A percentile compares a stretch with the other conserved stretches of the same genome.
These are phyloP conservation scores for Megaptera novaeangliae DNA, from an alignment of 2,113 vertebrate species.

Conservation along the genomic window DNA sequence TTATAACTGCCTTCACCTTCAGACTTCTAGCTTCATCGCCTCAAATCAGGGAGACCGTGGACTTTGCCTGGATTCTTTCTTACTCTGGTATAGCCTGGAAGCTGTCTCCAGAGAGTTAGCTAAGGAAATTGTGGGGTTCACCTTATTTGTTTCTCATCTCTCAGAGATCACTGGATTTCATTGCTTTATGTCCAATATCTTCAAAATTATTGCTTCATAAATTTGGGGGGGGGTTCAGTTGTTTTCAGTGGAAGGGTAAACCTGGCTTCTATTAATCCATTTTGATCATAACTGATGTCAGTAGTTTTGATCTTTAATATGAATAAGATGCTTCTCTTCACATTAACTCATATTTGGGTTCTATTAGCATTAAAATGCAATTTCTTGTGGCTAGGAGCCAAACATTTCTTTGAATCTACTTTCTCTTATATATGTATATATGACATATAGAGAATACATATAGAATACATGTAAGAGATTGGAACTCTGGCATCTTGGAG, in stretches of 20 bases:
- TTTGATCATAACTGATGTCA: background rate
- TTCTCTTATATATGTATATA: background rate
- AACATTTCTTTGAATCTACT: background rate
- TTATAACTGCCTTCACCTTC: background rate
- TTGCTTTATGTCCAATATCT: background rate
- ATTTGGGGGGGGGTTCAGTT: background rate
- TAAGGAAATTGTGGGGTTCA: background rate
- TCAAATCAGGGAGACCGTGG: background rate
- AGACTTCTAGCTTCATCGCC: background rate
- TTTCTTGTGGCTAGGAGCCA: background rate
- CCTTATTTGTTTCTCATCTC: background rate
- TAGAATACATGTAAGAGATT: background rate
- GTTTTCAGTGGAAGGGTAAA: background rate
- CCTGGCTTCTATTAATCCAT: background rate
- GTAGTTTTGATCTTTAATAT: background rate
- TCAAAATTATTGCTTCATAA: background rate
- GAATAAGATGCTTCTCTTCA: background rate
- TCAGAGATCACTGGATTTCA: background rate
- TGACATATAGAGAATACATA: background rate
- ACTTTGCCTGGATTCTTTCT: background rate
- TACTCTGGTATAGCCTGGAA: background rate
- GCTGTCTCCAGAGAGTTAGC: background rate
- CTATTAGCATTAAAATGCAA: background rate
- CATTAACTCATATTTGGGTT: background rate
- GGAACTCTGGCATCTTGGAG: background rate